phyloP scores from a whole-genome alignment of 1,140 invertebrate species.

The Bilobella aurantiaca region DNA sequence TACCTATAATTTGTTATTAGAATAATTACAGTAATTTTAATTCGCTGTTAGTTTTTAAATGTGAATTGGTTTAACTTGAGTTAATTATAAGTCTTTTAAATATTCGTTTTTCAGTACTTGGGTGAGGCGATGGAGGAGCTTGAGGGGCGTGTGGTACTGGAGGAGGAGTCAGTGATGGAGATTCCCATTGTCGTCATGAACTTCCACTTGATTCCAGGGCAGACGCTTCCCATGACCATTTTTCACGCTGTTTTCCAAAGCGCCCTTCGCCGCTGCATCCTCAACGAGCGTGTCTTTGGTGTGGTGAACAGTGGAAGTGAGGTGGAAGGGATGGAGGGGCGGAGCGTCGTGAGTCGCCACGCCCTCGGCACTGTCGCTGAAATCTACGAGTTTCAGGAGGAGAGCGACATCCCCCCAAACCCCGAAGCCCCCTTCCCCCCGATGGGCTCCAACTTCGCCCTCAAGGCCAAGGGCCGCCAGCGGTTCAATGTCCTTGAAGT shows the following conservation, averaged over 20 bases:
- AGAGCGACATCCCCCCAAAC: slow-evolving; percentile 29
- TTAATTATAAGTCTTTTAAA: neutral
- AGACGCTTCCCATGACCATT: slow-evolving; percentile 59
- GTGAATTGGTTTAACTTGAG: no score
- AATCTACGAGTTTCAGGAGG: slow-evolving; percentile 53
- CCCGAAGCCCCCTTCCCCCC: neutral
- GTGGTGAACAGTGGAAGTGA: slow-evolving; percentile 42
- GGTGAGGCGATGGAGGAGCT: slow-evolving; percentile 53
- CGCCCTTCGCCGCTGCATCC: slow-evolving; percentile 47
- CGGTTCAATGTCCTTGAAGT: slow-evolving; percentile 51
- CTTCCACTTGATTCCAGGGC: slow-evolving; percentile 57
- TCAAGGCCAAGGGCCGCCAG: slow-evolving; percentile 56
- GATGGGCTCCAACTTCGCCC: slow-evolving; percentile 38
- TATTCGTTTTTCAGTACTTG: slow-evolving; percentile 46
- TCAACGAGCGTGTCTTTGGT: slow-evolving; percentile 52
- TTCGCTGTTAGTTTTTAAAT: no score
- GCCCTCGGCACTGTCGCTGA: slow-evolving; percentile 58
- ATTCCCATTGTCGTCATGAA: slow-evolving; percentile 52
- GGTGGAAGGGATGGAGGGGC: slow-evolving; percentile 17
- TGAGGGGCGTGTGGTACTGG: slow-evolving; percentile 49
- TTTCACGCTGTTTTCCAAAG: slow-evolving; percentile 46
- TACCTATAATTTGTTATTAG: no score
- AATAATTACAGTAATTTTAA: no score
- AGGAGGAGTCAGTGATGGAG: slow-evolving; percentile 37
- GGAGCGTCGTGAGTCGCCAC: slow-evolving; percentile 8